Evolutionary conservation across 2,113 vertebrate genomes (phyloP), one percentile per base, ranked within the genome.

Genomic region (Eidolon helvum): DNA sequence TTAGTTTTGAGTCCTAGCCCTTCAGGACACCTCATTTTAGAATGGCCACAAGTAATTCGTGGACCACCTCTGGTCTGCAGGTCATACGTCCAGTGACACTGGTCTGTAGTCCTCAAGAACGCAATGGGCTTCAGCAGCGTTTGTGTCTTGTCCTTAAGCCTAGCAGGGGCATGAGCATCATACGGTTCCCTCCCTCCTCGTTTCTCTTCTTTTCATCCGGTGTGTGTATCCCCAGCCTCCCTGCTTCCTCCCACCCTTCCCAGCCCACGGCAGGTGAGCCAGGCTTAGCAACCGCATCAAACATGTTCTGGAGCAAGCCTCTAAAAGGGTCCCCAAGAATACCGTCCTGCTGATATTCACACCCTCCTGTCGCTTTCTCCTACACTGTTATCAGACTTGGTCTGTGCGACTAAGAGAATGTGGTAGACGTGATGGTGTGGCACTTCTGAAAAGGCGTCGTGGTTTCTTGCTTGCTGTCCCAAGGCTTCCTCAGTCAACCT

Each of bases 61-160:
- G 19, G 10, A 50, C 4, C 1, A 35, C 9, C 3, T 1, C 8
- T 12, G 16, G 19, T 9, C 10, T 50, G 4, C 14, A 35, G 10
- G 12, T 38, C 0, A 1, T 4, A 69, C 22, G 30, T 2, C 16
- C 7, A 15, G n/a, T 26, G 16, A 18, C 0, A n/a, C 43, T n/a
- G 61, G n/a, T 2, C 10, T 55, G 0, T 18, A 7, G 11, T n/a
- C 5, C 26, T 57, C 21, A n/a, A 33, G 38, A 38, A 24, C 10
- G 3, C 1, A 19, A 8, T 7, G 10, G 14, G 5, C 59, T 75
- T 43, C 2, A 12, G 26, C 14, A 71, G 38, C 26, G 6, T 48
- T n/a, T 28, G 19, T 19, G 33, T 53, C n/a, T 65, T 50, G 15
- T 33, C 21, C 11, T 57, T 18, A 69, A 10, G 30, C 43, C 18